phyloP scores from a whole-genome alignment of 2,113 vertebrate species.

The Axis porcinus region DNA sequence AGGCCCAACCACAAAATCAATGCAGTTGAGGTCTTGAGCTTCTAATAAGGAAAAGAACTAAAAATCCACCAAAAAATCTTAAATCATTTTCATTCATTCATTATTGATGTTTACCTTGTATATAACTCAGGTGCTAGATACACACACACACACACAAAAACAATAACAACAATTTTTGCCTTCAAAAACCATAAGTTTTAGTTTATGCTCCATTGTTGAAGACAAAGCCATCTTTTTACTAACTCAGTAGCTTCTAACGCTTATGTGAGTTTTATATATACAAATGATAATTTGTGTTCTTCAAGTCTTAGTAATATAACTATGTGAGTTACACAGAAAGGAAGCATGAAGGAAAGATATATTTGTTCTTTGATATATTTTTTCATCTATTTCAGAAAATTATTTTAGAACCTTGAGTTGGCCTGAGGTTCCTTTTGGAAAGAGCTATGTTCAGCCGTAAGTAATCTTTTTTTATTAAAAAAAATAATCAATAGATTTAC shows the following conservation, averaged over 20 bases:
- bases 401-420: background rate
- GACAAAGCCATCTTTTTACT: background rate
- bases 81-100: background rate
- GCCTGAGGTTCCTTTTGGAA: background rate
- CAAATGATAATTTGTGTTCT: background rate
- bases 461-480: background rate
- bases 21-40: background rate
- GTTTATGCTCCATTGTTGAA: background rate
- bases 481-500: background rate
- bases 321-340: background rate
- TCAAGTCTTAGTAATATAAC: background rate
- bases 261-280: background rate
- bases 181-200: conserved; percentile 16
- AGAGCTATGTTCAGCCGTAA: background rate
- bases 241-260: background rate
- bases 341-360: background rate
- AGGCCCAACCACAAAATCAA: background rate
- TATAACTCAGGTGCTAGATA: background rate
- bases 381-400: conserved; percentile 2
- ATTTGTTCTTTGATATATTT: background rate
- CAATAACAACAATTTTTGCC: background rate
- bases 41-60: conserved; percentile 2
- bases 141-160: background rate
- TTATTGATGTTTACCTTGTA: background rate
- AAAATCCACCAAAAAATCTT: background rate